These are phyloP conservation scores for Anagrus nilaparvatae DNA, from an alignment of 1,140 invertebrate genomes.

Conservation along the genomic window DNA sequence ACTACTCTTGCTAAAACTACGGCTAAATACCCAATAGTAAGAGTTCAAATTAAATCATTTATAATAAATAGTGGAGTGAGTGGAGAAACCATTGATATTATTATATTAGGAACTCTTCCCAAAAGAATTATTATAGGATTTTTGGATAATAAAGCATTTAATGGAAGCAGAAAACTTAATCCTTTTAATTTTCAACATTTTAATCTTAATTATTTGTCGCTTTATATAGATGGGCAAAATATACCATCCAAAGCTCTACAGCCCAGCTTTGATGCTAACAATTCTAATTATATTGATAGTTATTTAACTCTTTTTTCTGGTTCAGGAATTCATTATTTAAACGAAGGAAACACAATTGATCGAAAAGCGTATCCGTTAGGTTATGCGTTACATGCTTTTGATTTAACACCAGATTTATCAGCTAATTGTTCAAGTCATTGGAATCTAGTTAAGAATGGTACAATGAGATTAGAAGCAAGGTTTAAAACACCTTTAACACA, in stretches of 20 bases:
- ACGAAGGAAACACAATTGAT: slow-evolving; percentile 21
- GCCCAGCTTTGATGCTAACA: not conserved
- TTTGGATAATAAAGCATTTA: too few relatives aligned
- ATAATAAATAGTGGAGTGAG: too few relatives aligned
- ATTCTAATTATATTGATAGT: slow-evolving; percentile 20
- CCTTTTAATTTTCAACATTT: too few relatives aligned
- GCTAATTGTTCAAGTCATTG: slow-evolving; percentile 25
- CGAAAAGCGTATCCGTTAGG: slow-evolving; percentile 19
- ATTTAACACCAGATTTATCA: slow-evolving; percentile 32
- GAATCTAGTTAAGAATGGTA: slow-evolving; percentile 28
- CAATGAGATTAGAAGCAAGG: slow-evolving; percentile 25
- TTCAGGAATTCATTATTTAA: slow-evolving; percentile 27
- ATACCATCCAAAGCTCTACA: too few relatives aligned
- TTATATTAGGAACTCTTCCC: too few relatives aligned
- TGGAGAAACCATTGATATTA: too few relatives aligned
- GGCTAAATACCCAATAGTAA: not conserved
- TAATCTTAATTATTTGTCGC: too few relatives aligned
- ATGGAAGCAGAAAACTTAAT: too few relatives aligned
- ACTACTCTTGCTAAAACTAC: not conserved
- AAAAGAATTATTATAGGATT: too few relatives aligned
- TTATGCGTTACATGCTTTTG: slow-evolving; percentile 24
- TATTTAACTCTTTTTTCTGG: slow-evolving; percentile 34
- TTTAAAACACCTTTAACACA: slow-evolving; percentile 21
- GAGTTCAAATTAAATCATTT: too few relatives aligned
- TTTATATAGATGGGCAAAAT: too few relatives aligned